Base-by-base conservation (phyloP, 2,888 invertebrate genomes). In the Apoda limacodes region DNA sequence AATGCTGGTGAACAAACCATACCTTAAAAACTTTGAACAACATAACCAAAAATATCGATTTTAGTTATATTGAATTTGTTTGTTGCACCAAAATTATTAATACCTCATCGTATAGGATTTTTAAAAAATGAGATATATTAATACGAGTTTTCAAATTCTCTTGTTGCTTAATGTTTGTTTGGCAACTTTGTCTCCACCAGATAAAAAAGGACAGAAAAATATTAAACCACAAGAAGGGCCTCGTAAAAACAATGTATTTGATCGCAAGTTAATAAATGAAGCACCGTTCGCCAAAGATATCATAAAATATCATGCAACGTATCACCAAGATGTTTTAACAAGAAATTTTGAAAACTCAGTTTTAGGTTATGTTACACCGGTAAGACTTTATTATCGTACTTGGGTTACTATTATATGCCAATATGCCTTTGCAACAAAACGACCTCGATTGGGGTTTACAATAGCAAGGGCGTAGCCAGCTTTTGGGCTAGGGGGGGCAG, bases 321-420 rank as follows among this genome's bases (percentile, higher is more conserved):
- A 90, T 63, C 88, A 86, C 54, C 86, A 88, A 49, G 85, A 91
- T 30, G 87, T 89, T 3, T 69, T 82, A 9, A 55, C 75, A 2
- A 83, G 86, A 34, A 85, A 85, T 46, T 91, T 92, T 52, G 80
- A 85, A 39, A 89, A 89, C 25, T 81, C 88, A n/a, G 88, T 91
- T 9, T 72, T 97, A 38, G 97, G 93, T 34, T 97, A 93, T 67
- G 92, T 96, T 24, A 97, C 97, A 25, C 95, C 96, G 35, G 95
- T 74, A 55, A 60, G 69, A n/a, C n/a, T n/a, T n/a, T n/a, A n/a
- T n/a, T n/a, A n/a, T n/a, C n/a, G n/a, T n/a, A n/a, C n/a, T n/a
- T n/a, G n/a, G n/a, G n/a, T n/a, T n/a, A n/a, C n/a, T n/a, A n/a
- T n/a, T n/a, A n/a, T n/a, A n/a, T n/a, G n/a, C n/a, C n/a, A n/a